Base-by-base conservation (phyloP, 2,797 vertebrate species). In the Melanotaenia parkinsoni region DNA sequence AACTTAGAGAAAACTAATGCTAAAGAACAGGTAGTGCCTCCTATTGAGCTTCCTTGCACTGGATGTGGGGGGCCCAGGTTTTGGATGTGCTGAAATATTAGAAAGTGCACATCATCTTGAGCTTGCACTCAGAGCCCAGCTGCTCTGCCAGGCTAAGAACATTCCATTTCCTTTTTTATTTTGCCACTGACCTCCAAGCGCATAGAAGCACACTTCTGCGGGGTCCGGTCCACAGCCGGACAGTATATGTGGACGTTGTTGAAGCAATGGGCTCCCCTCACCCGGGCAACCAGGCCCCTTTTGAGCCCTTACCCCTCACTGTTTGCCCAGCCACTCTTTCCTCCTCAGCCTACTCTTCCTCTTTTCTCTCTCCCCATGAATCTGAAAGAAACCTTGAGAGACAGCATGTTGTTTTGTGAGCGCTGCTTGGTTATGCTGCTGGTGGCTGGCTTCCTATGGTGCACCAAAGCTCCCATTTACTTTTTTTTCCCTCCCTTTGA, bases 221-320 rank as follows among this genome's bases (percentile, higher is more conserved):
- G 71, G 85, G 75, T 77, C 90, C 83, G 83, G 89, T 85, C 86
- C 30, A 26, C 37, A 72, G 89, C 87, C 60, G 79, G 85, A 81
- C 67, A 72, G 88, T 93, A 92, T 86, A 93, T 92, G 90, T 90
- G 87, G 89, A 91, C 91, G 94, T 95, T 90, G 89, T 93, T 94
- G 84, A 80, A 84, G 85, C 84, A 63, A 70, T 57, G 74, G 86
- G 86, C 87, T 77, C 80, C 75, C 80, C 60, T 93, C 94, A 88
- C 94, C 93, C 82, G 58, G 93, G 93, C 89, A 95, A 94, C 94
- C 80, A 53, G 77, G 74, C 86, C 85, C 86, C 83, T 91, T 92
- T 92, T 47, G 88, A 90, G 87, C 74, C 85, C 81, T 82, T 86
- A 91, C 90, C 92, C 89, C 91, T 93, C 77, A 70, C 93, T 92